These are phyloP conservation scores for Neoaliturus tenellus DNA, from an alignment of 2,888 invertebrate genomes.

Conservation along the genomic window DNA sequence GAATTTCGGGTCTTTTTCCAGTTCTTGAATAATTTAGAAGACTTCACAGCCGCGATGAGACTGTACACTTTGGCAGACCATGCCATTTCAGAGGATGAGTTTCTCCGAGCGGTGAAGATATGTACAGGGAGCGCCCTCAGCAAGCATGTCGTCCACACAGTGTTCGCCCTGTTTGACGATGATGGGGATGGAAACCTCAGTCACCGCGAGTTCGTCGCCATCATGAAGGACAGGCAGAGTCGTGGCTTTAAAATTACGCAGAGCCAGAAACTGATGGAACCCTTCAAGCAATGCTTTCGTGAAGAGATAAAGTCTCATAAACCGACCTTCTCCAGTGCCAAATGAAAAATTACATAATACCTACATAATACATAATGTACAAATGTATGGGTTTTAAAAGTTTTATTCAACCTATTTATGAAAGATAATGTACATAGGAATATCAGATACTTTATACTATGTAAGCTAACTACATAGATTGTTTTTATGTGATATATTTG, in stretches of 20 bases:
- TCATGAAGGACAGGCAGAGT: conserved; percentile 98
- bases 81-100: conserved; percentile 96
- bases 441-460: too few species aligned
- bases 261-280: conserved; percentile 97
- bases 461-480: too few species aligned
- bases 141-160: conserved; percentile 92
- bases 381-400: too few species aligned
- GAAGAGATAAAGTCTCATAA: conserved; percentile 93
- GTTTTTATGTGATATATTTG: too few species aligned
- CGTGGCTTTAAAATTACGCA: conserved; percentile 93
- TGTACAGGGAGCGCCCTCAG: conserved; percentile 94
- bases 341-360: too few species aligned
- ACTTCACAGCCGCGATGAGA: conserved; percentile 98
- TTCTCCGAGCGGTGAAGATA: conserved; percentile 95
- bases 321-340: too few species aligned
- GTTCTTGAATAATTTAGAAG: conserved; percentile 97
- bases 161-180: conserved; percentile 98
- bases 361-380: too few species aligned
- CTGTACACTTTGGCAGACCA: conserved; percentile 98
- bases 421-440: too few species aligned
- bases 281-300: conserved; percentile 92
- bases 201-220: conserved; percentile 98
- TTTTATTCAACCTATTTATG: too few species aligned
- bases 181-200: conserved; percentile 97
- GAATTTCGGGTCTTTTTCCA: conserved; percentile 98